Evolutionary conservation across 1,140 invertebrate species (phyloP).

Genomic region (Aphelenchoides besseyi): DNA sequence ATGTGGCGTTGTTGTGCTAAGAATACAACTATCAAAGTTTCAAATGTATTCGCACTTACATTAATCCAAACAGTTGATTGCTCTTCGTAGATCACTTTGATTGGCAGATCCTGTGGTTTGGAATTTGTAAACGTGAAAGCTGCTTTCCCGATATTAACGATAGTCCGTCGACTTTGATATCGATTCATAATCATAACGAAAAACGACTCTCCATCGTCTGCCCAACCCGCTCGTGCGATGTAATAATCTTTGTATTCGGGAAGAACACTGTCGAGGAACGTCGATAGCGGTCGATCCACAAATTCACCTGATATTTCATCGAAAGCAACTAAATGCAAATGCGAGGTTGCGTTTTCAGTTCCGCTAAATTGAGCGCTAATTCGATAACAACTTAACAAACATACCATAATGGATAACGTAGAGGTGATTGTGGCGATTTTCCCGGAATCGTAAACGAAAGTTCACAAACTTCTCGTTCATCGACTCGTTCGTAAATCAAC

Average conservation of each 20-base stretch:
- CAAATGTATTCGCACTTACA: constrained; percentile 26
- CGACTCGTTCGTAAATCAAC: constrained; percentile 45
- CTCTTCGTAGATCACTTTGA: constrained; percentile 41
- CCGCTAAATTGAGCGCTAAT: constrained; percentile 20
- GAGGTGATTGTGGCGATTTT: background rate
- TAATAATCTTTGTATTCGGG: constrained; percentile 39
- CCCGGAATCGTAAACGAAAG: constrained; percentile 39
- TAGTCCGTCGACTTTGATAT: constrained; percentile 25
- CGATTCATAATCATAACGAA: constrained; percentile 39
- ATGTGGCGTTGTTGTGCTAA: constrained; percentile 43
- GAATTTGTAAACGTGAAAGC: background rate
- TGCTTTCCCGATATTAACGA: constrained; percentile 30
- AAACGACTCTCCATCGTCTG: constrained; percentile 38
- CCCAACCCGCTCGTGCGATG: constrained; percentile 37
- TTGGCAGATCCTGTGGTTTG: constrained; percentile 14
- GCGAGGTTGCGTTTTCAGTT: constrained; percentile 32
- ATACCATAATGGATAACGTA: constrained; percentile 37
- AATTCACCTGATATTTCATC: constrained; percentile 21
- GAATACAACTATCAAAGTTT: constrained; percentile 14
- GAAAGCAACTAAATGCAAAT: constrained; percentile 33
- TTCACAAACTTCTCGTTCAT: constrained; percentile 35
- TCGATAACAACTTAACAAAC: background rate
- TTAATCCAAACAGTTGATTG: constrained; percentile 40
- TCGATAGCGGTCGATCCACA: constrained; percentile 26
- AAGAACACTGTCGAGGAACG: constrained; percentile 27